A percentile compares a stretch with the other conserved stretches of the same genome.
phyloP scores from a whole-genome alignment of 2,113 vertebrate species.

The Toxostoma redivivum region DNA sequence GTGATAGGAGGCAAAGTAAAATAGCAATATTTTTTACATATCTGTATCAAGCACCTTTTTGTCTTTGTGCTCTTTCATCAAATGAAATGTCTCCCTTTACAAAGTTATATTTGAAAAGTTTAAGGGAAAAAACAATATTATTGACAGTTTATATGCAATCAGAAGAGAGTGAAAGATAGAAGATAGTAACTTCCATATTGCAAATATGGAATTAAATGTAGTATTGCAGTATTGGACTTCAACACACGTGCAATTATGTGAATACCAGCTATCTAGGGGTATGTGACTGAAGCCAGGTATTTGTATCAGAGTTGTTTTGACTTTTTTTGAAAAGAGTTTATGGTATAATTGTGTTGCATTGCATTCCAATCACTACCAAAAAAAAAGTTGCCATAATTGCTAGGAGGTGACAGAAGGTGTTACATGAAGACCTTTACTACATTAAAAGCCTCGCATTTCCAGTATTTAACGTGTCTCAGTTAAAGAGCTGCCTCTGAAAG shows the following conservation, averaged over 20 bases:
- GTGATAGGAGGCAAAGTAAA: background rate
- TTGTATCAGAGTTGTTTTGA: background rate
- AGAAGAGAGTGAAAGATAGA: background rate
- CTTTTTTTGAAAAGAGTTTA: background rate
- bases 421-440: background rate
- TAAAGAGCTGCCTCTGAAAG: background rate
- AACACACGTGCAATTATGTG: background rate
- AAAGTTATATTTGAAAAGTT: background rate
- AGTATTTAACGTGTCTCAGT: background rate
- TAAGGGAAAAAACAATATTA: background rate
- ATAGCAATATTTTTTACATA: background rate
- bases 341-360: background rate
- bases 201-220: background rate
- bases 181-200: background rate
- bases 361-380: background rate
- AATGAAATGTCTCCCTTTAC: background rate
- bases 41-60: background rate
- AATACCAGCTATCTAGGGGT: background rate
- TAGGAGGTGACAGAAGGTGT: background rate
- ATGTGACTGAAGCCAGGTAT: background rate
- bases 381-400: background rate
- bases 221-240: background rate
- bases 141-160: background rate
- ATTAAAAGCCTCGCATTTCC: background rate
- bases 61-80: background rate